phyloP scores from a whole-genome alignment of 2,113 vertebrate genomes.

The Falcunculus frontatus region DNA sequence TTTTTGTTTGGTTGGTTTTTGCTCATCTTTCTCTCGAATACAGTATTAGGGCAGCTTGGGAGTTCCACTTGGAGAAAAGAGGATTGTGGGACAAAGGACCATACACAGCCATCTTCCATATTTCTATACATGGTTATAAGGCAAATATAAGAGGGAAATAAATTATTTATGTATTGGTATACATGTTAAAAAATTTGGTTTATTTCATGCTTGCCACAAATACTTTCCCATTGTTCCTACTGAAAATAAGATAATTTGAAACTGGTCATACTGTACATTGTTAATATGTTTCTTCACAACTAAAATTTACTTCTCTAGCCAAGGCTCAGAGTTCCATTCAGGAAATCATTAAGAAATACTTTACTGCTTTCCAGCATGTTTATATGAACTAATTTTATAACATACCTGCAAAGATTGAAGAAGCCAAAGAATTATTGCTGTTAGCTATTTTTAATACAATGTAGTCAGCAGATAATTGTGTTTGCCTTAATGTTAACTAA shows the following conservation, averaged over 20 bases:
- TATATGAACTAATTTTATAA: background rate
- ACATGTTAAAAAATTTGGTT: fast-evolving
- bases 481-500: constrained; percentile 62
- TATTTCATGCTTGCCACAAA: background rate
- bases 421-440: constrained; percentile 6
- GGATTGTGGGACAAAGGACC: background rate
- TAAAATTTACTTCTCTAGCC: background rate
- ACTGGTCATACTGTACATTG: background rate
- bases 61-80: background rate
- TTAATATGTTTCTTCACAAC: background rate
- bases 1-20: background rate
- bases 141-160: background rate
- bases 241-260: background rate
- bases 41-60: background rate
- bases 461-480: constrained; percentile 47
- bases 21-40: background rate
- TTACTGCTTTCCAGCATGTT: background rate
- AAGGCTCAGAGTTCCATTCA: background rate
- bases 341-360: background rate
- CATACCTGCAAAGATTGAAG: background rate
- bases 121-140: background rate
- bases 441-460: constrained; percentile 41
- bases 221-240: background rate
- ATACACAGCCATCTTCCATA: background rate
- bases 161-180: background rate